phyloP scores from a whole-genome alignment of 2,797 vertebrate species.

The Clarias platycephalus region DNA sequence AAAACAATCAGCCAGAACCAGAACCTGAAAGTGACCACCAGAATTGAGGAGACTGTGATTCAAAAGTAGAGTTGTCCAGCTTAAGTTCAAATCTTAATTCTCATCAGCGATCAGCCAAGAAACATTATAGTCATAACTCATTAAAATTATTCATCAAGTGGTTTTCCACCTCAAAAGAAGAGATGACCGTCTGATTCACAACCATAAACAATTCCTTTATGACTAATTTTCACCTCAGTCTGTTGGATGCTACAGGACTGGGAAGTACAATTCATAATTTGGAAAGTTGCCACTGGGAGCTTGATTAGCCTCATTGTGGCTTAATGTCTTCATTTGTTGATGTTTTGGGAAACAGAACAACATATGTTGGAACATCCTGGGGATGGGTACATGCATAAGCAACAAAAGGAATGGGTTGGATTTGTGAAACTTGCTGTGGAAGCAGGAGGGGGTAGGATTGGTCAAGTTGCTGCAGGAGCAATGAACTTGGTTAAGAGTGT shows the following conservation, averaged over 20 bases:
- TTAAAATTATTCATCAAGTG: slow-evolving; percentile 20
- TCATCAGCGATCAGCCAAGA: background rate
- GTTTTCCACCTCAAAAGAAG: background rate
- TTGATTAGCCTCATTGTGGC: background rate
- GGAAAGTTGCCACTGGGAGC: no score
- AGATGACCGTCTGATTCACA: background rate
- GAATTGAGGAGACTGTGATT: background rate
- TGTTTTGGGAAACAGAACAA: background rate
- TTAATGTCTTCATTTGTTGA: background rate
- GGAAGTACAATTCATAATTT: no score
- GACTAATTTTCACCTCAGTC: background rate
- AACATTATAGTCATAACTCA: slow-evolving; percentile 9
- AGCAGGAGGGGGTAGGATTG: background rate
- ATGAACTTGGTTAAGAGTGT: background rate
- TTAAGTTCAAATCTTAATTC: background rate
- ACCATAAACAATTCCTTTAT: background rate
- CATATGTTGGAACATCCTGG: background rate
- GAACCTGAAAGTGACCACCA: background rate
- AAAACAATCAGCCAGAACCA: no score
- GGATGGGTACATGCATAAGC: background rate
- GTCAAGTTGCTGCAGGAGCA: background rate
- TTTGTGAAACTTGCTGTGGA: background rate
- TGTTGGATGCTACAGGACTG: background rate
- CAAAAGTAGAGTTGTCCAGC: slow-evolving; percentile 11
- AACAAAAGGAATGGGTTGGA: background rate